A percentile compares a stretch with the other conserved stretches of the same genome.
These are phyloP conservation scores for Pseudolaguvia tuberculata DNA, from an alignment of 2,113 vertebrate genomes.

Conservation along the genomic window DNA sequence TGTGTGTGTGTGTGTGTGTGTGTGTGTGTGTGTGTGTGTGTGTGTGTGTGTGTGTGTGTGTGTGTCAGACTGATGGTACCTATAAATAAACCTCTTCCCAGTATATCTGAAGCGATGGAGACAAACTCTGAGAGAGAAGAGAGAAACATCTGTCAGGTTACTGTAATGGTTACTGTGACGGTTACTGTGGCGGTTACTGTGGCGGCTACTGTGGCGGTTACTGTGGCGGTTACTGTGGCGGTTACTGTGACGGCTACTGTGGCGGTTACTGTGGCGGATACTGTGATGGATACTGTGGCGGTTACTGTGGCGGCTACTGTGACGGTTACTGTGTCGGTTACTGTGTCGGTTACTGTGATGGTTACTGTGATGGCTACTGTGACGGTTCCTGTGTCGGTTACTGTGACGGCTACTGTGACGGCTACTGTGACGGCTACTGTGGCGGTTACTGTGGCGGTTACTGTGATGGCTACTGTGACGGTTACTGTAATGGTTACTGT, in stretches of 20 bases:
- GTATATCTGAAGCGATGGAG: conserved; percentile 97
- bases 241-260: background rate
- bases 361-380: background rate
- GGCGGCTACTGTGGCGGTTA: background rate
- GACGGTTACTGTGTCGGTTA: background rate
- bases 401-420: too few relatives aligned
- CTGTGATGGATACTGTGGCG: too few relatives aligned
- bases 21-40: conserved; percentile 26
- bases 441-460: background rate
- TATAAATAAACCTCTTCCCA: conserved; percentile 93
- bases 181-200: background rate
- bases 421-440: background rate
- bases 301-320: background rate
- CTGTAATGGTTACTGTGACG: background rate
- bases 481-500: background rate
- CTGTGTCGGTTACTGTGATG: background rate
- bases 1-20: conserved; percentile 20
- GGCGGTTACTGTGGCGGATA: too few relatives aligned
- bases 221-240: background rate
- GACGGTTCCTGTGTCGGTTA: too few relatives aligned
- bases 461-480: background rate
- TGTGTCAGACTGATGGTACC: conserved; percentile 67
- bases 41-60: conserved; percentile 2
- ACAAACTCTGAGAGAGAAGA: conserved; percentile 78
- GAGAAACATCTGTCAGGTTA: background rate